Evolutionary conservation across 2,797 vertebrate genomes (phyloP).

Genomic region (Sebastes taczanowskii): DNA sequence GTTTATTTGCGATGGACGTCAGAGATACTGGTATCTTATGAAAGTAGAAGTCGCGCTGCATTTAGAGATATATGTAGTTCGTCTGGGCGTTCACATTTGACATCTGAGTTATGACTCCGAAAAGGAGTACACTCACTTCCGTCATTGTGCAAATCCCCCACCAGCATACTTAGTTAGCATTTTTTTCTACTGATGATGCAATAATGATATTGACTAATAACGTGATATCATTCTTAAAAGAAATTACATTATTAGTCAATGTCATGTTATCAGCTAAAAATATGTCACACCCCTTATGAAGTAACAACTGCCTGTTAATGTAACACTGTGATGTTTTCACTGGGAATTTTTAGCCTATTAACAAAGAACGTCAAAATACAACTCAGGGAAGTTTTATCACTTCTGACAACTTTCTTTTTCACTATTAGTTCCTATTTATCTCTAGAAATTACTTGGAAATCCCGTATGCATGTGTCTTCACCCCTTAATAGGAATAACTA

Average conservation of each 20-base stretch:
- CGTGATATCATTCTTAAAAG: not conserved
- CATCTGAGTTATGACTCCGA: not conserved
- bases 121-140: not conserved
- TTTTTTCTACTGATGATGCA: not conserved
- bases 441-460: not conserved
- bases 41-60: not conserved
- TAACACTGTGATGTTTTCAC: not conserved
- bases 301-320: not conserved
- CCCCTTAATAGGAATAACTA: not conserved
- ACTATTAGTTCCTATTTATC: not conserved
- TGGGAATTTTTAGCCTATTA: slow-evolving; percentile 22
- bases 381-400: not conserved
- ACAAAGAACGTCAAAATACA: not conserved
- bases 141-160: not conserved
- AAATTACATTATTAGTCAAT: slow-evolving; percentile 56
- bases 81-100: not conserved
- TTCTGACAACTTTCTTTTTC: slow-evolving; percentile 11
- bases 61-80: not conserved
- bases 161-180: no score
- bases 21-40: not conserved
- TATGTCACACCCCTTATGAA: not conserved
- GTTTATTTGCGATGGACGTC: not conserved
- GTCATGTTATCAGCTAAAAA: not conserved
- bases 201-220: slow-evolving; percentile 17
- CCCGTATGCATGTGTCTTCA: not conserved